Conservation (phyloP, 2,888 invertebrate genomes). For the Mythimna ferrago region DNA sequence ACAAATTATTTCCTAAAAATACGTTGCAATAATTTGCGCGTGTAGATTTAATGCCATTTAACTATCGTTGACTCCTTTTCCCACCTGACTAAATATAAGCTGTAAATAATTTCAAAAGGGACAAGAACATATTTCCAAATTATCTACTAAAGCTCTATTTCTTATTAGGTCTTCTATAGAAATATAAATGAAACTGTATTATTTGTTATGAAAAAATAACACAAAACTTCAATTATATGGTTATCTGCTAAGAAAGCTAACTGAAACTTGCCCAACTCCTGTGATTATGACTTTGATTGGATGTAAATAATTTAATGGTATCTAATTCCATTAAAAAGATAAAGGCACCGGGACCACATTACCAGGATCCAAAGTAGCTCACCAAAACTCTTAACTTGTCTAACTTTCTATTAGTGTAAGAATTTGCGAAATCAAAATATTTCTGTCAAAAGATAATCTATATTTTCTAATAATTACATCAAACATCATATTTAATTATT, state of each 20-base stretch:
- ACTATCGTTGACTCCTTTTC: background rate
- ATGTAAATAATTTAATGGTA: background rate
- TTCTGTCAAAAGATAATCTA: no score
- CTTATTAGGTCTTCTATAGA: no score
- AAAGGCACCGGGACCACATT: no score
- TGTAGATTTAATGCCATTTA: background rate
- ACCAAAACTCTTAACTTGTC: no score
- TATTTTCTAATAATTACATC: background rate
- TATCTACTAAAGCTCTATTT: background rate
- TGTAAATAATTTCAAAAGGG: no score
- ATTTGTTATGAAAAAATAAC: background rate
- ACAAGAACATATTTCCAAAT: no score
- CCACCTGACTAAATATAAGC: no score
- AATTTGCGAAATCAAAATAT: background rate
- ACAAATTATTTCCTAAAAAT: background rate
- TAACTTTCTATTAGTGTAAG: background rate
- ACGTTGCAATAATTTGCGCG: conserved; percentile 8
- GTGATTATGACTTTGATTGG: no score
- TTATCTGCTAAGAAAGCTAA: background rate
- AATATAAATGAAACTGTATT: no score
- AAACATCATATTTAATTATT: no score
- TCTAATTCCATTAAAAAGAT: background rate
- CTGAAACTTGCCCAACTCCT: background rate
- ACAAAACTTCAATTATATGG: no score
- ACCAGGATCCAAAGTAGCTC: no score